Evolutionary conservation across 2,113 vertebrate genomes (phyloP), one percentile per base, ranked within the genome.

Genomic region (Rhinoderma darwinii): DNA sequence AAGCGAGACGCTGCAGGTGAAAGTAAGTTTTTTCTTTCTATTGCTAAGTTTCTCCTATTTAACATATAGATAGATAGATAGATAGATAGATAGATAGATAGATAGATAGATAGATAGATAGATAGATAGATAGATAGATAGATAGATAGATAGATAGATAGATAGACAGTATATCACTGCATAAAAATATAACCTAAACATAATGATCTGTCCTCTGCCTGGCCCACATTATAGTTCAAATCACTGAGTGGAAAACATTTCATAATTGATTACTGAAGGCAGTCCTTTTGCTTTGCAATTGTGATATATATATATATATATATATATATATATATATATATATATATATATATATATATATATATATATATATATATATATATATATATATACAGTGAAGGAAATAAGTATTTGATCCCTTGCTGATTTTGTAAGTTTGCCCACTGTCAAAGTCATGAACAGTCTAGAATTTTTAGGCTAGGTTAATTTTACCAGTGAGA

Each of bases 1-100:
- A 92, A 96, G 92, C 89, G 93, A 98, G 92, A 93, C 94, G 47
- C 93, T 98, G 89, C 96, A 98, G 97, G 98, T 99, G 96, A 93
- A 87, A 89, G 39, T 76, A 2, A 37, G 7, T 37, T 72, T 27
- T 73, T 41, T n/a, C n/a, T n/a, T 59, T 75, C 35, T 22, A 35
- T 39, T 82, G 27, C 0, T 51, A 39, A 30, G 47, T 73, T 73
- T 74, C 18, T 12, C 4, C 35, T 61, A 4, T 56, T 14, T 12
- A 2, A 39, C 32, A 51, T 80, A 37, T 61, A 35, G 61, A 54
- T 80, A 17, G 61, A 15, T 11, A 51, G 22, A 80, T 59, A 43
- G 73, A 44, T n/a, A n/a, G n/a, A n/a, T n/a, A n/a, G n/a, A n/a
- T 32, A 17, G 14, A 35, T 9, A 35, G 27, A 66, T 7, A 35